Conservation (phyloP, 1,140 invertebrate species). For the Pseudomyrmex pallidus region DNA sequence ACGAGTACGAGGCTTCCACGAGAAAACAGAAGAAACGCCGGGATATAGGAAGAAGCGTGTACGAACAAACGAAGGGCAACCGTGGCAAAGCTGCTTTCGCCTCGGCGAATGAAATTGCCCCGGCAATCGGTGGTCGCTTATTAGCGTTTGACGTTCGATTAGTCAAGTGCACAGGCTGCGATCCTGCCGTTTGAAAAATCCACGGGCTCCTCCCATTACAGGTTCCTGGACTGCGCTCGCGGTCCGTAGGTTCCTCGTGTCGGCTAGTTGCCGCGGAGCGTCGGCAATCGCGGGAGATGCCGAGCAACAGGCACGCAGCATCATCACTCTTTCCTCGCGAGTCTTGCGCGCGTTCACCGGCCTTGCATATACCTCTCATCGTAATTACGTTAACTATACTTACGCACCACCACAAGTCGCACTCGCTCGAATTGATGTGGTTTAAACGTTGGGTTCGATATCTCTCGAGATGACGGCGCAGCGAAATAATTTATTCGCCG, state of each 20-base stretch:
- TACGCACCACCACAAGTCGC: slow-evolving; percentile 70
- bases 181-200: slow-evolving; percentile 72
- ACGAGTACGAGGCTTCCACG: neutral
- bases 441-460: slow-evolving; percentile 64
- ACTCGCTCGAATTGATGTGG: slow-evolving; percentile 68
- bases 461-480: slow-evolving; percentile 11
- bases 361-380: slow-evolving; percentile 68
- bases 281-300: slow-evolving; percentile 66
- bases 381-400: slow-evolving; percentile 81
- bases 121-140: slow-evolving; percentile 83
- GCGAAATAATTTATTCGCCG: neutral
- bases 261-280: slow-evolving; percentile 56
- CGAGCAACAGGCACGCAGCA: slow-evolving; percentile 80
- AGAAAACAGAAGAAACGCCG: neutral
- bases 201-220: slow-evolving; percentile 77
- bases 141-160: slow-evolving; percentile 85
- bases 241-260: slow-evolving; percentile 9
- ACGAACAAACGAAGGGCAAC: slow-evolving; percentile 59
- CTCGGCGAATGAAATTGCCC: slow-evolving; percentile 77
- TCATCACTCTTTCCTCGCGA: slow-evolving; percentile 81
- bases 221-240: slow-evolving; percentile 56
- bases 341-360: slow-evolving; percentile 63
- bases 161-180: slow-evolving; percentile 80
- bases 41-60: slow-evolving; percentile 37
- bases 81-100: slow-evolving; percentile 69